Evolutionary conservation across 2,888 invertebrate genomes (phyloP).

Genomic region (Lepetodrilus schrolli): DNA sequence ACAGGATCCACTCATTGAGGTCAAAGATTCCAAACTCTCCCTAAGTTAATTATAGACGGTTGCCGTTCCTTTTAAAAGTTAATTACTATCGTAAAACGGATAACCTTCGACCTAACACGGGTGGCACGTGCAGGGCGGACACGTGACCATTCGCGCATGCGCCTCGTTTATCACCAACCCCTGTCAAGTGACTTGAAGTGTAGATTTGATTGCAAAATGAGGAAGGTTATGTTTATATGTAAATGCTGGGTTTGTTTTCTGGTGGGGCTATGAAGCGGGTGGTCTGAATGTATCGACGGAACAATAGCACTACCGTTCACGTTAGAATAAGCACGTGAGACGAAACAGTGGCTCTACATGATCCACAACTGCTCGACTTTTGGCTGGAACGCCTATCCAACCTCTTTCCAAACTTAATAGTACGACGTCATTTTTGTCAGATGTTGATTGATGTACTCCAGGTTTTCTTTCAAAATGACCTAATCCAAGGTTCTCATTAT

Average conservation of each 20-base stretch:
- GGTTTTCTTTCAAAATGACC: not conserved
- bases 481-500: not conserved
- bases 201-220: not conserved
- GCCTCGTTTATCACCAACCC: slow-evolving; percentile 21
- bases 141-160: slow-evolving; percentile 7
- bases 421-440: not conserved
- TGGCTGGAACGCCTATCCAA: no score
- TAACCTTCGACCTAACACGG: not conserved
- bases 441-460: not conserved
- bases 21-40: not conserved
- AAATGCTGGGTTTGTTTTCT: not conserved
- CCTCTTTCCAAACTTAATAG: not conserved
- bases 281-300: not conserved
- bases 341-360: no score
- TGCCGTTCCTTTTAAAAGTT: not conserved
- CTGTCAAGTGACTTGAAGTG: not conserved
- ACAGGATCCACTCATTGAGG: no score
- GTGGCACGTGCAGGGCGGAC: not conserved
- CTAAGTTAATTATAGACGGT: not conserved
- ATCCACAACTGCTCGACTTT: no score
- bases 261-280: no score
- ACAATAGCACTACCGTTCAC: no score
- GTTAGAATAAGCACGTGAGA: no score
- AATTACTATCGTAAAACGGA: slow-evolving; percentile 3
- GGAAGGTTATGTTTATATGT: not conserved